Evolutionary conservation across 2,113 vertebrate genomes (phyloP).

Genomic region (Pterocles burchelli): DNA sequence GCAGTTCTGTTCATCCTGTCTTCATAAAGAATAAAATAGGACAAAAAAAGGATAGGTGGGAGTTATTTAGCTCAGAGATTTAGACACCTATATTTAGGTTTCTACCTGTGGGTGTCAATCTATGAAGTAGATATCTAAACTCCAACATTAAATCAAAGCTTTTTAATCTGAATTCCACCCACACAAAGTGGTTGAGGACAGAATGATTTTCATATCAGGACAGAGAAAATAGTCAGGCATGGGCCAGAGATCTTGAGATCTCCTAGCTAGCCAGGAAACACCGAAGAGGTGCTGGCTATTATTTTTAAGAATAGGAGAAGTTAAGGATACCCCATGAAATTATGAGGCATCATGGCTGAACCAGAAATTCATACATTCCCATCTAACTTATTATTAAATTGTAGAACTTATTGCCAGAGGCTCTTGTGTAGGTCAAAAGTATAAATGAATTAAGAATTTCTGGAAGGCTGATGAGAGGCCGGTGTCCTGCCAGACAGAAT

Average conservation of each 20-base stretch:
- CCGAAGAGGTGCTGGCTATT: neutral
- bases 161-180: neutral
- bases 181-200: neutral
- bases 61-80: slow-evolving; percentile 7
- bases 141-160: neutral
- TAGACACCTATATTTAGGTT: slow-evolving; percentile 46
- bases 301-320: neutral
- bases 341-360: neutral
- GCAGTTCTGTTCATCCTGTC: slow-evolving; percentile 1
- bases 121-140: neutral
- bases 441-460: slow-evolving; percentile 27
- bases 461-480: slow-evolving; percentile 11
- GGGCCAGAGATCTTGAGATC: neutral
- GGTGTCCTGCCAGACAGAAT: slow-evolving; percentile 3
- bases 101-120: slow-evolving; percentile 51
- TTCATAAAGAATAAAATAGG: slow-evolving; percentile 5
- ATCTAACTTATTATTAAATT: neutral
- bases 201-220: neutral
- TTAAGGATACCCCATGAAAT: neutral
- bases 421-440: slow-evolving; percentile 15
- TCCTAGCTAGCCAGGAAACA: neutral
- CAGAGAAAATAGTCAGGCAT: neutral
- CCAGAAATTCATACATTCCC: neutral
- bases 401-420: neutral
- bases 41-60: slow-evolving; percentile 21